Evolutionary conservation across 2,888 invertebrate genomes (phyloP), one percentile per base, ranked within the genome.

Genomic region (Lasioglossum calceatum): DNA sequence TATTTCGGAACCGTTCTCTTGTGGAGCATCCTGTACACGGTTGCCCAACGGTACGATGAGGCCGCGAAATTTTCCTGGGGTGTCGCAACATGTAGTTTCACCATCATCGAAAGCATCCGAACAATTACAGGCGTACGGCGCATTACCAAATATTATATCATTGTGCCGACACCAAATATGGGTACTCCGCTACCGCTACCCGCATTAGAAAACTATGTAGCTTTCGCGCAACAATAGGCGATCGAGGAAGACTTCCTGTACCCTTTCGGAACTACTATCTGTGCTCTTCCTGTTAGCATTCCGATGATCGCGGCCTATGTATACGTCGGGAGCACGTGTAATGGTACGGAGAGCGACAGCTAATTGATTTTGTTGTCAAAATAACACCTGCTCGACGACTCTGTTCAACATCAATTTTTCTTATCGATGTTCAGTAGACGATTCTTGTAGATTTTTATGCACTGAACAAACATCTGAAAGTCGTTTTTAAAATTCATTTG

Each of bases 1-100:
- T 27, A 12, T 47, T 14, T 27, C 4, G 8, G 72, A 44, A 7
- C 3, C 27, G 16, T 72, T 27, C 4, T 47, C 72, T 72, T 71
- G 70, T 78, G 19, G 50, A 78, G 54, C 70, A 42, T 50, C 27
- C 78, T 71, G 71, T 71, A 61, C 72, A 72, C 80, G 76, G 88
- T 93, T 93, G 90, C 90, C 88, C 87, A 93, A 93, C 85, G 71
- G 10, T 87, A 93, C 85, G 71, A 23, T 87, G 84, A 89, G 89
- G 85, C 87, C 79, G 84, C 85, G 89, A 86, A 92, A 92, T 92
- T 94, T 94, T 92, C 93, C 91, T 87, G 81, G 75, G 88, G 89
- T 92, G 91, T 93, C 92, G 92, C 92, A 93, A 93, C 84, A 72
- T 64, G 76, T 70, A 89, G 92, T 93, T 93, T 93, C 93, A 92